Base-by-base conservation (phyloP, 2,113 vertebrate species). In the Cyprinodon brontotheroides region DNA sequence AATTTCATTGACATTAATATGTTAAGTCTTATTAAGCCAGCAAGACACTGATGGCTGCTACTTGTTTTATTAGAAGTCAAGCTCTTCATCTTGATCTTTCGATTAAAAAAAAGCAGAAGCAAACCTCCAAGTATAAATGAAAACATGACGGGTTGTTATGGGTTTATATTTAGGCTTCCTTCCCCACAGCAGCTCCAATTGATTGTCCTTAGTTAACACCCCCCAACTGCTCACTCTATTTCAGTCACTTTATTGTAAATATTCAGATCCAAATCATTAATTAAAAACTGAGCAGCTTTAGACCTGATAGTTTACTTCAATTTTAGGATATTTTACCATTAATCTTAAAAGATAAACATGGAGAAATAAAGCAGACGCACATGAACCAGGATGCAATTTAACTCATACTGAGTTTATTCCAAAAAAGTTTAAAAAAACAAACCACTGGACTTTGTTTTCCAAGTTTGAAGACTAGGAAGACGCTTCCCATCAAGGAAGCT, bases 191-290 rank as follows among this genome's bases (percentile, higher is more conserved):
- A 81, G 75, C 82, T 47, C 61, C 68, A 40, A 45, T 81, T 77
- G 74, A 89, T 77, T 83, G 78, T 75, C 80, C 82, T 87, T 83
- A 70, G 63, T 47, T 37, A 37, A 67, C 29, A 72, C 43, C 48
- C n/a, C 66, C 71, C 79, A 69, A 66, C 63, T 77, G 77, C 73
- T 84, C 37, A 14, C 39, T 62, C 14, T 12, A 45, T 65, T 57
- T 10, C 36, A 50, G 68, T 67, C 60, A 65, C 69, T 22, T 4
- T 11, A 60, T 12, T 75, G 22, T 39, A 67, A 41, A 67, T 8
- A 37, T 22, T 2, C 12, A 37, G 29, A 68, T 37, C 39, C n/a
- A 66, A 66, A 37, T 14, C 13, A 68, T 36, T n/a, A 36, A 36
- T 14, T 50, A 36, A 68, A 37, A 11, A 36, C 7, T 13, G 13